These are phyloP conservation scores for Octopus sinensis DNA, from an alignment of 1,140 invertebrate species.

Conservation along the genomic window DNA sequence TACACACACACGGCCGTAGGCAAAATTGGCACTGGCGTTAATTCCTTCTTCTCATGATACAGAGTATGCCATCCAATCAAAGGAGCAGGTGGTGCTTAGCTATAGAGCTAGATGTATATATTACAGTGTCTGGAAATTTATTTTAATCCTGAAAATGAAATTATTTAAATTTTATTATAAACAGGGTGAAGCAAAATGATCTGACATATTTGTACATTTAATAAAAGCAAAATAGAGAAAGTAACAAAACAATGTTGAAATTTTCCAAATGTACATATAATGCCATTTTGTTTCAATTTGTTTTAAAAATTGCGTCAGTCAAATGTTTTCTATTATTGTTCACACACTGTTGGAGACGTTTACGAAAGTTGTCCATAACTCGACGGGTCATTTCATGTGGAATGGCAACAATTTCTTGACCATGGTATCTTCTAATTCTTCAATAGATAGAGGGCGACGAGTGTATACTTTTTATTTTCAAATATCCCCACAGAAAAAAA, in stretches of 20 bases:
- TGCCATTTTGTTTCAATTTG: background rate
- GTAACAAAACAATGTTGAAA: background rate
- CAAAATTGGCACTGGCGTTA: too few species aligned
- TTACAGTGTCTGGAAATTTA: too few species aligned
- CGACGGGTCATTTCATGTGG: background rate
- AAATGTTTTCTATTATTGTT: background rate
- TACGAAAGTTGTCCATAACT: background rate
- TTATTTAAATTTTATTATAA: too few species aligned
- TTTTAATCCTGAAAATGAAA: too few species aligned
- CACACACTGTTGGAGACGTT: background rate
- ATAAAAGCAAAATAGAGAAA: background rate
- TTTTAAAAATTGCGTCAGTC: background rate
- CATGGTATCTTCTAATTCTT: background rate
- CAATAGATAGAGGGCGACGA: background rate
- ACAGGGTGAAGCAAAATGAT: background rate
- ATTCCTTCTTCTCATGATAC: too few species aligned
- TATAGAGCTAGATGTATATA: too few species aligned
- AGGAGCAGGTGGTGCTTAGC: too few species aligned
- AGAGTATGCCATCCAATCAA: too few species aligned
- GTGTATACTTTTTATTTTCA: background rate
- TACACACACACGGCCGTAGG: too few species aligned
- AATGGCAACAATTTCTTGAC: background rate
- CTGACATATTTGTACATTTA: background rate
- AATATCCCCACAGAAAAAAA: background rate
- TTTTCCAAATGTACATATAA: background rate